These are phyloP conservation scores for Archocentrus centrarchus DNA, from an alignment of 2,113 vertebrate genomes.

Conservation along the genomic window DNA sequence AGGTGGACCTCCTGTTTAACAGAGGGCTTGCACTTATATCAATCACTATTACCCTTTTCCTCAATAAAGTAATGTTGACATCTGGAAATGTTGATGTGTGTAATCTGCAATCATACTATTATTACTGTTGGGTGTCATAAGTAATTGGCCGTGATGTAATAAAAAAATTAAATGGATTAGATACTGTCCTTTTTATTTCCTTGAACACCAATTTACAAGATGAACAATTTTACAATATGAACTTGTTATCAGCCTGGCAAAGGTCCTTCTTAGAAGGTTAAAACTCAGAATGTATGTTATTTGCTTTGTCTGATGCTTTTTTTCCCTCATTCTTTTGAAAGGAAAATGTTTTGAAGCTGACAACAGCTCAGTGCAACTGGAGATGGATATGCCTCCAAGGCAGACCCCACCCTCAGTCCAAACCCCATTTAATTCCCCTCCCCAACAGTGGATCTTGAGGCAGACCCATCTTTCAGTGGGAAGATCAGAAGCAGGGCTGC, in stretches of 20 bases:
- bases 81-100: neutral
- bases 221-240: neutral
- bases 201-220: neutral
- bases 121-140: neutral
- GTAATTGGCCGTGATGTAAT: neutral
- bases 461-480: constrained; percentile 64
- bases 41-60: neutral
- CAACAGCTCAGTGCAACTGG: constrained; percentile 65
- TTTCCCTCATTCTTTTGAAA: constrained; percentile 47
- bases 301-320: constrained; percentile 4
- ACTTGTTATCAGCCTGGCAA: neutral
- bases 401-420: constrained; percentile 69
- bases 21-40: neutral
- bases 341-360: constrained; percentile 57
- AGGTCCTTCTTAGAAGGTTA: neutral
- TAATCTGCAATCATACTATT: neutral
- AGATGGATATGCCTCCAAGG: constrained; percentile 64
- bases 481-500: constrained; percentile 68
- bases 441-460: constrained; percentile 59
- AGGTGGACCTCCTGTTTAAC: neutral
- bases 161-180: neutral
- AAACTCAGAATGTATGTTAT: neutral
- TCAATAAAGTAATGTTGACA: neutral
- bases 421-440: constrained; percentile 52
- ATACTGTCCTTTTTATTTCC: neutral